A percentile compares a stretch with the other conserved stretches of the same genome.
Conservation (phyloP, 2,888 invertebrate species). For the Dyspetes luteomarginatus region DNA sequence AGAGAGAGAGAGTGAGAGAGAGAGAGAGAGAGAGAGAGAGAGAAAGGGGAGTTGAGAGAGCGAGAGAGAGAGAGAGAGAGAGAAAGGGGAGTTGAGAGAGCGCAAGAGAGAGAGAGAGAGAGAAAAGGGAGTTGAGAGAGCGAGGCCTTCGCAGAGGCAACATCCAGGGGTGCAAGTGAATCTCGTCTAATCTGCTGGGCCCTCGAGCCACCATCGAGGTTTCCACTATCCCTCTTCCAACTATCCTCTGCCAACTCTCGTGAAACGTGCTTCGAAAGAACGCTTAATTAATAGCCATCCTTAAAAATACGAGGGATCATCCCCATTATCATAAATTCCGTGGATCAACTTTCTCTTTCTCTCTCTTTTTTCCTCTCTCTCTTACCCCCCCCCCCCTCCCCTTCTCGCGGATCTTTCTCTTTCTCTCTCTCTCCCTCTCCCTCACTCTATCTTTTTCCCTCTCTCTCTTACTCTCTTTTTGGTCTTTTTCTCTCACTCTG, state of each 20-base stretch:
- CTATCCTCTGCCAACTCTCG: constrained; percentile 11
- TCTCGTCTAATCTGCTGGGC: constrained; percentile 67
- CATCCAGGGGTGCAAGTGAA: constrained; percentile 57
- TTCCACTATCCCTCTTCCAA: not conserved
- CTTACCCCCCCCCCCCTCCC: too few relatives aligned
- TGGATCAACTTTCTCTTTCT: constrained; percentile 32
- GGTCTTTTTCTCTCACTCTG: too few relatives aligned
- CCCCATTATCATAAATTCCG: constrained; percentile 76
- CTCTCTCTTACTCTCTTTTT: not conserved
- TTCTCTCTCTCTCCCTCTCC: not conserved
- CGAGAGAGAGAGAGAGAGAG: too few relatives aligned
- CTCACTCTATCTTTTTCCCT: not conserved
- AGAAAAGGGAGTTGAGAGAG: too few relatives aligned
- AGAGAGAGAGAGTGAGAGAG: too few relatives aligned
- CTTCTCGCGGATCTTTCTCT: constrained; percentile 47
- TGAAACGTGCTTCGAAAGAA: constrained; percentile 63
- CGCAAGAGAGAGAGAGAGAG: not conserved
- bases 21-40: too few relatives aligned
- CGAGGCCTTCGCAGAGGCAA: constrained; percentile 42
- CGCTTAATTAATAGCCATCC: constrained; percentile 74
- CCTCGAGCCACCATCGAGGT: constrained; percentile 19
- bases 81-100: constrained; percentile 13
- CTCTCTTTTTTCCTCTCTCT: constrained; percentile 18
- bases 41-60: too few relatives aligned
- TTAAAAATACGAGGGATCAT: constrained; percentile 75